These are phyloP conservation scores for Netelia melanura DNA, from an alignment of 2,888 invertebrate species.

Conservation along the genomic window DNA sequence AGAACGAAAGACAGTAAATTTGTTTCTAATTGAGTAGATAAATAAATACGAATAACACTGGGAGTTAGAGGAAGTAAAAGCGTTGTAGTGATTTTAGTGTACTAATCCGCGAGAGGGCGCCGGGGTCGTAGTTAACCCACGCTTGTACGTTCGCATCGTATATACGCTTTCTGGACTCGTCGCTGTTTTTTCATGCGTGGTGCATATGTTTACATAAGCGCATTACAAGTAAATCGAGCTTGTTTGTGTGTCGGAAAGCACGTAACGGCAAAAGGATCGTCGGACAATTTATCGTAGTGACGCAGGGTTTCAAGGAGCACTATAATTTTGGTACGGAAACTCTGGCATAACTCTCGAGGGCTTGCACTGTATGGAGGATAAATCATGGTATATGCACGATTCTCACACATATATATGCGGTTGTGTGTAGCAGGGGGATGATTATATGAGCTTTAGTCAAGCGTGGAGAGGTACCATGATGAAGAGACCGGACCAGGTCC, in stretches of 20 bases:
- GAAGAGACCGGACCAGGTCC: constrained; percentile 40
- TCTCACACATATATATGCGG: not conserved
- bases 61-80: no score
- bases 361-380: constrained; percentile 6
- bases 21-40: no score
- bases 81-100: no score
- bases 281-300: constrained; percentile 44
- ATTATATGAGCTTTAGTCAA: constrained; percentile 29
- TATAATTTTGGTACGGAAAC: constrained; percentile 6
- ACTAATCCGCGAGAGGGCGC: no score
- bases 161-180: not conserved
- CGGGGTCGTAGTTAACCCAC: constrained; percentile 9
- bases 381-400: constrained; percentile 11
- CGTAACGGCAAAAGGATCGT: not conserved
- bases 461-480: constrained; percentile 39
- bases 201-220: not conserved
- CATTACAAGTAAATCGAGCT: constrained; percentile 12
- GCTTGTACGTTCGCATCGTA: constrained; percentile 20
- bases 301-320: constrained; percentile 37
- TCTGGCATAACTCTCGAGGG: constrained; percentile 36
- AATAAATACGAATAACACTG: no score
- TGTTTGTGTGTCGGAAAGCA: not conserved
- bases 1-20: no score
- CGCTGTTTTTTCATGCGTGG: not conserved
- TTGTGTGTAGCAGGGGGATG: constrained; percentile 8